These are phyloP conservation scores for Acanthornis magna DNA, from an alignment of 2,797 vertebrate species.

Conservation along the genomic window DNA sequence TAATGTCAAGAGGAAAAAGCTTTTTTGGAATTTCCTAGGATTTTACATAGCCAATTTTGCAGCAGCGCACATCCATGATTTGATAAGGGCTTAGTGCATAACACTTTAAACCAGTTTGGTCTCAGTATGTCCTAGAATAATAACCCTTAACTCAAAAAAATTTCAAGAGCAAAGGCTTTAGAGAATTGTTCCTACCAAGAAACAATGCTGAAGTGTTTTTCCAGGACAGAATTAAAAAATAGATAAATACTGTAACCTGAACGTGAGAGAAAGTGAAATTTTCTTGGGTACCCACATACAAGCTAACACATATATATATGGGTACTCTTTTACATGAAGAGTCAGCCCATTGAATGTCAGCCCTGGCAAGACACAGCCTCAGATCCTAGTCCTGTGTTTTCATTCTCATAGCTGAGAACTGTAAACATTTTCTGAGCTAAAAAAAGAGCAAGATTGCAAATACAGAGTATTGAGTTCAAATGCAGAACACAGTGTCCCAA, in stretches of 20 bases:
- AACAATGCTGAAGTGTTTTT: not conserved
- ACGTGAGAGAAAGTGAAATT: not conserved
- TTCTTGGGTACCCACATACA: accelerated
- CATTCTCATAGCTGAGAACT: not conserved
- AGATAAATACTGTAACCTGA: not conserved
- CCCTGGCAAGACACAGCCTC: not conserved
- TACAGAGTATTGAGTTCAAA: not conserved
- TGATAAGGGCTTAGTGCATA: not conserved
- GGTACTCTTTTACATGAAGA: not conserved
- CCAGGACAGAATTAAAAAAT: not conserved
- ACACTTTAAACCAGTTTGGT: not conserved
- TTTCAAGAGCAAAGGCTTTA: not conserved
- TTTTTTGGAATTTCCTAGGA: not conserved
- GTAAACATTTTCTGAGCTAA: not conserved
- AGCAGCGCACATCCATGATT: not conserved
- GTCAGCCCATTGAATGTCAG: not conserved
- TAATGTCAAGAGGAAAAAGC: not conserved
- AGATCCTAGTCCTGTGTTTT: not conserved
- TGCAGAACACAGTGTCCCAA: not conserved
- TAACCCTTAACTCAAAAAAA: not conserved
- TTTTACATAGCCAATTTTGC: not conserved
- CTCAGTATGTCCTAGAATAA: not conserved
- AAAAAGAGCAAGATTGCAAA: not conserved
- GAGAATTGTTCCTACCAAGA: not conserved
- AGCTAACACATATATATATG: accelerated